Evolutionary conservation across 2,888 invertebrate genomes (phyloP).

Genomic region (Zygogramma bicolorata): DNA sequence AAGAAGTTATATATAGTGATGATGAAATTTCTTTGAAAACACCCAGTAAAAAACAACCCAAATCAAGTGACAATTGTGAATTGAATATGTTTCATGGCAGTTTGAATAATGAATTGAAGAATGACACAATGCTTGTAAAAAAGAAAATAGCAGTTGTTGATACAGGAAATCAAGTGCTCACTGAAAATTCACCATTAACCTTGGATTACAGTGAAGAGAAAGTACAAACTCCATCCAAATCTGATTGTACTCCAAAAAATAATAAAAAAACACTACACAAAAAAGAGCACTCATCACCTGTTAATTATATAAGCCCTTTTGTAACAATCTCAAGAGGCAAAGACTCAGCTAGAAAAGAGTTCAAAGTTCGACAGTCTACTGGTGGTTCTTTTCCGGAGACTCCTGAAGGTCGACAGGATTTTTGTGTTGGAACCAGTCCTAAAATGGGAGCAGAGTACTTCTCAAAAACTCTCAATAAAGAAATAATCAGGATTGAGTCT

Average conservation of each 20-base stretch:
- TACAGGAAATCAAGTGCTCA: neutral
- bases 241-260: constrained; percentile 13
- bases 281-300: neutral
- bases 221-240: neutral
- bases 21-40: constrained; percentile 21
- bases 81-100: too few species aligned
- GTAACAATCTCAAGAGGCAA: constrained; percentile 74
- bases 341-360: constrained; percentile 71
- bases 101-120: too few species aligned
- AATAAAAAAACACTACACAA: neutral
- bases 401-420: constrained; percentile 31
- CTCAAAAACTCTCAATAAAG: constrained; percentile 66
- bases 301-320: constrained; percentile 69
- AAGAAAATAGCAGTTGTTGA: neutral
- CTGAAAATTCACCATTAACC: neutral
- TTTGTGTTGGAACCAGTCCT: constrained; percentile 52
- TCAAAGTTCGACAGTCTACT: constrained; percentile 54
- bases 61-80: neutral
- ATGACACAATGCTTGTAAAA: neutral
- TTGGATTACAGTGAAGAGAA: neutral
- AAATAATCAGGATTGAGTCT: constrained; percentile 69
- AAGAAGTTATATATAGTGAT: constrained; percentile 22
- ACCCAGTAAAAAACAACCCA: neutral
- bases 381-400: constrained; percentile 26
- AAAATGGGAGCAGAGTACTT: constrained; percentile 66